phyloP scores from a whole-genome alignment of 2,113 vertebrate genomes.

The Ctenodactylus gundi region DNA sequence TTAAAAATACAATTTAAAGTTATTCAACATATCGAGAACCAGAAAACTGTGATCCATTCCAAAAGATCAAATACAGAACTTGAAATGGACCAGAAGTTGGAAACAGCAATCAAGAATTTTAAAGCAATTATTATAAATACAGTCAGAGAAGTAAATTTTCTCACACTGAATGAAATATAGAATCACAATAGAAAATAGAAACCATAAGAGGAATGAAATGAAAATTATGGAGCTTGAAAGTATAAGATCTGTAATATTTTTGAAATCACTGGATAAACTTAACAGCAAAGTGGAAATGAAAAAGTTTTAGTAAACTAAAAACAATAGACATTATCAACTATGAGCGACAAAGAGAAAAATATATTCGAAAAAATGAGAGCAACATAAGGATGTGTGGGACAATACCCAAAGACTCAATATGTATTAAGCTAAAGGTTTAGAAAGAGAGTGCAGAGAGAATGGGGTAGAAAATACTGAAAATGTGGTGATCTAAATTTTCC shows the following conservation, averaged over 20 bases:
- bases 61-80: not conserved
- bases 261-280: not conserved
- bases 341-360: not conserved
- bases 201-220: not conserved
- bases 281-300: not conserved
- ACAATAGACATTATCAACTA: not conserved
- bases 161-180: not conserved
- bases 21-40: not conserved
- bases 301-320: slow-evolving; percentile 17
- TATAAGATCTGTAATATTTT: not conserved
- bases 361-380: slow-evolving; percentile 1
- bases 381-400: not conserved
- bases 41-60: not conserved
- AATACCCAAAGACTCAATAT: not conserved
- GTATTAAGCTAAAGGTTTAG: not conserved
- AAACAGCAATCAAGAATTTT: not conserved
- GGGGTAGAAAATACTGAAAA: not conserved
- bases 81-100: not conserved
- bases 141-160: not conserved
- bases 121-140: not conserved
- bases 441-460: not conserved
- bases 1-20: not conserved
- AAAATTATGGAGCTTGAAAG: slow-evolving; percentile 3
- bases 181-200: slow-evolving; percentile 10
- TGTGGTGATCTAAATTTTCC: not conserved